A percentile compares a stretch with the other conserved stretches of the same genome.
These are phyloP conservation scores for Podilymbus podiceps DNA, from an alignment of 2,113 vertebrate species.

Conservation along the genomic window DNA sequence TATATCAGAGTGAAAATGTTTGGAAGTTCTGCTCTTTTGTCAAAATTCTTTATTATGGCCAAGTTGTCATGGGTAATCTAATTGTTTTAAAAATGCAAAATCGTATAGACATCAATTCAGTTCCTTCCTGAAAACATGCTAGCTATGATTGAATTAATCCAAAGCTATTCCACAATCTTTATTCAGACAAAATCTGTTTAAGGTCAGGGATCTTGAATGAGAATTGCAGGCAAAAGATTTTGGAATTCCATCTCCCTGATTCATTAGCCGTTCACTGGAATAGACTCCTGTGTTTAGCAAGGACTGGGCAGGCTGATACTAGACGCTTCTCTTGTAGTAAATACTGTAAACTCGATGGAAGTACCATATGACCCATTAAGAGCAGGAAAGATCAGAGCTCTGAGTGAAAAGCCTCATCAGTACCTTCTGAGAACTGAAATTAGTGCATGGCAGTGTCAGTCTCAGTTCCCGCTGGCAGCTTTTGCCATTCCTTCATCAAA, in stretches of 20 bases:
- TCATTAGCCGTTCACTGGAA: not conserved
- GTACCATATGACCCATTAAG: not conserved
- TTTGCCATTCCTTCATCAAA: not conserved
- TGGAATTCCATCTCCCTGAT: not conserved
- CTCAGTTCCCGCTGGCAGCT: not conserved
- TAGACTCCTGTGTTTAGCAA: not conserved
- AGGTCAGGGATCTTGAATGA: not conserved
- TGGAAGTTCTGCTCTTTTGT: not conserved
- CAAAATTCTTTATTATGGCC: not conserved
- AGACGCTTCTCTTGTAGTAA: not conserved
- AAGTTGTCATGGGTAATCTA: not conserved
- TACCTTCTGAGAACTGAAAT: slow-evolving; percentile 23
- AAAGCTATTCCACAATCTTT: not conserved
- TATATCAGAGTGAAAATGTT: not conserved
- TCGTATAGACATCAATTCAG: not conserved
- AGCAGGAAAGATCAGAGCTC: slow-evolving; percentile 25
- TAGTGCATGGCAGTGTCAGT: not conserved
- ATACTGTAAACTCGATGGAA: not conserved
- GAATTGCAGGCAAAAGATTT: not conserved
- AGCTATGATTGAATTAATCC: not conserved
- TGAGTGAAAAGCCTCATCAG: slow-evolving; percentile 37
- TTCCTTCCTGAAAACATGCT: not conserved
- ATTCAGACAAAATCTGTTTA: not conserved
- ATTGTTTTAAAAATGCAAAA: not conserved
- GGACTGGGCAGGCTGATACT: not conserved